A percentile compares a stretch with the other conserved stretches of the same genome.
Evolutionary conservation across 2,888 invertebrate species (phyloP).

Genomic region (Agrotis ipsilon): DNA sequence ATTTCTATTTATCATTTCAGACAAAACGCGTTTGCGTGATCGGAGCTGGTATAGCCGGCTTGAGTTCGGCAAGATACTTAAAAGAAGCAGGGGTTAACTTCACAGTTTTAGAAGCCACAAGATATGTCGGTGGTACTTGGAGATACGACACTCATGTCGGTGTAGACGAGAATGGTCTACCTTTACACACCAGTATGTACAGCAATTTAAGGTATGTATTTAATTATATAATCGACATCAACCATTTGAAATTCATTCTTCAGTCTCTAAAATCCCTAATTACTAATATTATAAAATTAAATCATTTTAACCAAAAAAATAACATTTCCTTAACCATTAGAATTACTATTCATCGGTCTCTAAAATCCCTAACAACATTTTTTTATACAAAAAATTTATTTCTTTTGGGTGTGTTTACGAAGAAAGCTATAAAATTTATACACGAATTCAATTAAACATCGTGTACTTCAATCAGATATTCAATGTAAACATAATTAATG

Average conservation of each 20-base stretch:
- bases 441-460: neutral
- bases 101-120: constrained; percentile 83
- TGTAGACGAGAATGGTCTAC: constrained; percentile 90
- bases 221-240: neutral
- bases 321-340: too few relatives aligned
- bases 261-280: too few relatives aligned
- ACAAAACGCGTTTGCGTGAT: constrained; percentile 82
- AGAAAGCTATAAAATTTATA: constrained; percentile 35
- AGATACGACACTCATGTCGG: constrained; percentile 88
- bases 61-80: constrained; percentile 82
- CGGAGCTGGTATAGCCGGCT: constrained; percentile 85
- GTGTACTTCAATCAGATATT: constrained; percentile 3
- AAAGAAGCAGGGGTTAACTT: constrained; percentile 82
- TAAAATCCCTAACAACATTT: too few relatives aligned
- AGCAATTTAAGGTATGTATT: constrained; percentile 91
- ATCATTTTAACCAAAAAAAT: too few relatives aligned
- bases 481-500: constrained; percentile 6
- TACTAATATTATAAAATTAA: too few relatives aligned
- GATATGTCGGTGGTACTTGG: constrained; percentile 86
- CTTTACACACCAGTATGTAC: constrained; percentile 93
- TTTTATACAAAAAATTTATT: neutral
- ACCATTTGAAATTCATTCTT: neutral
- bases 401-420: constrained; percentile 41
- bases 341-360: neutral
- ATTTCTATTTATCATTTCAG: constrained; percentile 41